Conservation (phyloP, 2,113 vertebrate genomes). For the Odontophorus gujanensis region DNA sequence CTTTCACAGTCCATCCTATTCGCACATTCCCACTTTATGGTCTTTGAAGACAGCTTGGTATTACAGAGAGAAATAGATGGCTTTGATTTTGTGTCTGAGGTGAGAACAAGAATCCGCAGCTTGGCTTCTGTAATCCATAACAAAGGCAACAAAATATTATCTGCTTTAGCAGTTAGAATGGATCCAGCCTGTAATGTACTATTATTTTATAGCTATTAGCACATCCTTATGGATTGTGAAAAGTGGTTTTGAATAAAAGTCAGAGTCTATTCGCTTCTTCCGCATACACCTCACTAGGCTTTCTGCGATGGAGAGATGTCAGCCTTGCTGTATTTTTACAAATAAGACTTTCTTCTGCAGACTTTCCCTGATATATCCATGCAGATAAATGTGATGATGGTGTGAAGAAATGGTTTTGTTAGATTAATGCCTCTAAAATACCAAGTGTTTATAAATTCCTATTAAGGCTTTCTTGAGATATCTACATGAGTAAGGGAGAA, state of each 20-base stretch:
- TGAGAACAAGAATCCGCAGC: not conserved
- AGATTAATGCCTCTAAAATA: not conserved
- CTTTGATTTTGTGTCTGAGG: not conserved
- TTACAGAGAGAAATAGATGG: not conserved
- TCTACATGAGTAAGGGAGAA: not conserved
- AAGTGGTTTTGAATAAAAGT: not conserved
- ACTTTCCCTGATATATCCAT: not conserved
- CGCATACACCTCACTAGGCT: not conserved
- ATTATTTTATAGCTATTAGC: not conserved
- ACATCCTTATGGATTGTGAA: not conserved
- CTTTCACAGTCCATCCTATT: not conserved
- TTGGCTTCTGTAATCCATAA: not conserved
- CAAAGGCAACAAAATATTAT: not conserved
- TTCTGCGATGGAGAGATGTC: not conserved
- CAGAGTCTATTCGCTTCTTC: not conserved
- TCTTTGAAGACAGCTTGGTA: not conserved
- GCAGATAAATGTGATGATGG: not conserved
- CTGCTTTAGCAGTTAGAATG: not conserved
- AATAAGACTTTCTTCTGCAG: not conserved
- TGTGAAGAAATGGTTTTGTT: not conserved
- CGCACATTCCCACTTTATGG: fast-evolving
- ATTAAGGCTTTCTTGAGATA: not conserved
- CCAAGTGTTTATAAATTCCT: not conserved
- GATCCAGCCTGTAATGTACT: not conserved
- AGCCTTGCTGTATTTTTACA: not conserved